Percentiles rank a stretch among this genome's conserved stretches.
These are phyloP conservation scores for Pangasius djambal DNA, from an alignment of 2,797 vertebrate species.

Conservation along the genomic window DNA sequence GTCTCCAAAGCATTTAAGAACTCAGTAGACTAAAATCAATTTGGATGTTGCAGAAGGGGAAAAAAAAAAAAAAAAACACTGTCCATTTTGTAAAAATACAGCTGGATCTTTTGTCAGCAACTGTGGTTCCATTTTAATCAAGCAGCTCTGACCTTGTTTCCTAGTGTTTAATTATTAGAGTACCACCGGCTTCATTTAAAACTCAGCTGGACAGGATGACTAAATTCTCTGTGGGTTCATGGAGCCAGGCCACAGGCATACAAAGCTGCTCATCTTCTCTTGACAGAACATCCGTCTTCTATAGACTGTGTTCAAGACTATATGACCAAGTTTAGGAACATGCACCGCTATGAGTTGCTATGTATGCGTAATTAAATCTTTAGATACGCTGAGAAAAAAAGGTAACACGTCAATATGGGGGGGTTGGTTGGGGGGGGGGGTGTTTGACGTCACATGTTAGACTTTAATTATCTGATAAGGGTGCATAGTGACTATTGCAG, in stretches of 20 bases:
- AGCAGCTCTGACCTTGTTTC: constrained; percentile 30
- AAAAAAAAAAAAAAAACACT: background rate
- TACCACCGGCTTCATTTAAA: constrained; percentile 50
- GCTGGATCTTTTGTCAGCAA: background rate
- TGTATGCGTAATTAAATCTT: background rate
- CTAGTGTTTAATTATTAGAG: constrained; percentile 36
- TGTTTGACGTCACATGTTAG: background rate
- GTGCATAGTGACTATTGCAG: background rate
- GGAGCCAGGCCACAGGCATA: constrained; percentile 27
- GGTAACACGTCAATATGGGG: background rate
- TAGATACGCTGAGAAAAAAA: background rate
- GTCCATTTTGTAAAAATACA: background rate
- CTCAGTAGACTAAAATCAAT: constrained; percentile 2
- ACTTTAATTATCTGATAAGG: background rate
- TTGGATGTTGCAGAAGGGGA: background rate
- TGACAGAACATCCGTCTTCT: constrained; percentile 38
- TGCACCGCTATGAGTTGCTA: background rate
- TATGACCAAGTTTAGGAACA: background rate
- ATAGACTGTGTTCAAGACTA: constrained; percentile 31
- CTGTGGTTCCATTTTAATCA: constrained; percentile 27
- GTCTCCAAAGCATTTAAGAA: background rate
- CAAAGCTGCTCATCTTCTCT: constrained; percentile 12
- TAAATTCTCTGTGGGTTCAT: constrained; percentile 41
- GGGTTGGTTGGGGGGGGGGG: too few relatives aligned
- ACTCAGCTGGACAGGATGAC: constrained; percentile 43